Percentiles rank a stretch among this genome's conserved stretches.
These are phyloP conservation scores for Diglossa brunneiventris DNA, from an alignment of 2,113 vertebrate genomes.

Conservation along the genomic window DNA sequence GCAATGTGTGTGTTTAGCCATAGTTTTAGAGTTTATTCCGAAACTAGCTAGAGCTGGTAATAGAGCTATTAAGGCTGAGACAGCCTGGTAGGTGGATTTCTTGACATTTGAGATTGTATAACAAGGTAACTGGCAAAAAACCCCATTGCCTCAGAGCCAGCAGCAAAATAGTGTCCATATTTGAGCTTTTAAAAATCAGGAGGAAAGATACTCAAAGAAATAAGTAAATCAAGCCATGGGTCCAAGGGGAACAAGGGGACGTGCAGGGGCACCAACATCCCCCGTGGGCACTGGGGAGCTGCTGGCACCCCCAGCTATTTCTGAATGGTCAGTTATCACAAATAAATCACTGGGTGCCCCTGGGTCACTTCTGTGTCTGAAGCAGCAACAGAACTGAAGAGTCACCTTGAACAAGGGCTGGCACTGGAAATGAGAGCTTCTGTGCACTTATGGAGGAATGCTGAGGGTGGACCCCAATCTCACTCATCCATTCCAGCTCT, in stretches of 20 bases:
- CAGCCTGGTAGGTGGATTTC: neutral
- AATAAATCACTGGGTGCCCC: neutral
- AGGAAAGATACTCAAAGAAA: neutral
- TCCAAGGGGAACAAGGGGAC: accelerated
- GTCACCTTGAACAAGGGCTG: neutral
- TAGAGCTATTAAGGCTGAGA: neutral
- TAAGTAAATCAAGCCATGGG: neutral
- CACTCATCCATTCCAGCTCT: neutral
- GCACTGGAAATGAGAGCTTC: neutral
- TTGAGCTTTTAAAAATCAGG: neutral
- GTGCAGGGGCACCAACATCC: accelerated
- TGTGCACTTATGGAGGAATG: accelerated
- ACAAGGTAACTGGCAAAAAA: neutral
- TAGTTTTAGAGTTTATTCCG: neutral
- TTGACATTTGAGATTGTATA: neutral
- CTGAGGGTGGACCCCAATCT: neutral
- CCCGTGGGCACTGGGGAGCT: accelerated
- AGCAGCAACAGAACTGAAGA: neutral
- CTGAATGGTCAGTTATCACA: accelerated
- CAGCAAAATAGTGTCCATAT: accelerated
- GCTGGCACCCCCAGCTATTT: neutral
- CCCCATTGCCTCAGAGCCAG: neutral
- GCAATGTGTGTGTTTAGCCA: neutral
- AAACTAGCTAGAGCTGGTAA: neutral
- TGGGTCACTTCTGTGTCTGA: neutral